Conservation (phyloP, 2,797 vertebrate species). For the Lacerta viridis region DNA sequence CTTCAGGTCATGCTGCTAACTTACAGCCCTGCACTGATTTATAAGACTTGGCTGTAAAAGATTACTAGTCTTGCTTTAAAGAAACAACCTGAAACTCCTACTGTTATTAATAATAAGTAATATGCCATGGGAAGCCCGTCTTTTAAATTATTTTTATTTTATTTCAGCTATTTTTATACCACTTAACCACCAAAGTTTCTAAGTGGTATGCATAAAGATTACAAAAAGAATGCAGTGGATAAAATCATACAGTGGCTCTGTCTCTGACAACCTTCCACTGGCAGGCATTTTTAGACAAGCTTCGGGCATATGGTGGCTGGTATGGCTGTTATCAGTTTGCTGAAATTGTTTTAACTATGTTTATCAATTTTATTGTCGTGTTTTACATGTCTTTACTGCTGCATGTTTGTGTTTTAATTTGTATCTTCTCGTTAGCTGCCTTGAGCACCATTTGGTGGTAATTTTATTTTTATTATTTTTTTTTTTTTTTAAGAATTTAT, state of each 20-base stretch:
- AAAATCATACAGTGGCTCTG: too few relatives aligned
- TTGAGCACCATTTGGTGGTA: neutral
- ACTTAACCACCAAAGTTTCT: too few relatives aligned
- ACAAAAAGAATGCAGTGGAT: too few relatives aligned
- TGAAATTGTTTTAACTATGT: neutral
- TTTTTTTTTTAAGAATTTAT: too few relatives aligned
- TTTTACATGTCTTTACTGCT: neutral
- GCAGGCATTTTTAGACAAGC: neutral
- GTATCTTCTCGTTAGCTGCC: neutral
- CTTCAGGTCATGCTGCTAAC: neutral
- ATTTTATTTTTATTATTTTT: too few relatives aligned
- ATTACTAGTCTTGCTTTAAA: neutral
- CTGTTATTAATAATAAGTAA: too few relatives aligned
- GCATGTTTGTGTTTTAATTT: neutral
- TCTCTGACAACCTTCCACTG: neutral
- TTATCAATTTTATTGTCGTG: neutral
- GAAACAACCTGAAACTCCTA: neutral
- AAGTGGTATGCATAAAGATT: too few relatives aligned
- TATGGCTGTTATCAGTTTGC: neutral
- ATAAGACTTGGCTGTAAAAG: neutral
- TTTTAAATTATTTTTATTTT: too few relatives aligned
- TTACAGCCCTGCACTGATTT: neutral
- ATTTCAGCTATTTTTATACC: too few relatives aligned
- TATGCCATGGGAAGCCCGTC: neutral
- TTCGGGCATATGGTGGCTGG: neutral